These are phyloP conservation scores for Hypotaenidia philippensis DNA, from an alignment of 2,797 vertebrate genomes.

Conservation along the genomic window DNA sequence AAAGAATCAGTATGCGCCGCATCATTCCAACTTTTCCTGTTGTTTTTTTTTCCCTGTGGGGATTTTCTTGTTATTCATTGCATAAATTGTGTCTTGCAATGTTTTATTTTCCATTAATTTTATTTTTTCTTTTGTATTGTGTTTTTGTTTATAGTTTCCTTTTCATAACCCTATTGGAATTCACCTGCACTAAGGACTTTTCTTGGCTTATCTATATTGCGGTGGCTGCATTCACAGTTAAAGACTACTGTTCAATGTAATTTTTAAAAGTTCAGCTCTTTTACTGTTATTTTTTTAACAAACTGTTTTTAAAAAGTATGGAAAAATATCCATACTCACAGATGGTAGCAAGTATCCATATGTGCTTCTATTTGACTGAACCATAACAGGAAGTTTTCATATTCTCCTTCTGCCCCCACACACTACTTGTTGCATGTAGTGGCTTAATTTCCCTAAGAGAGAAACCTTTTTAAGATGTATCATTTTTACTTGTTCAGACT, in stretches of 20 bases:
- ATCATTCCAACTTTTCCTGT: not conserved
- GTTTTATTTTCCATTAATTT: not conserved
- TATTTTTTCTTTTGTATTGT: not conserved
- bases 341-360: slow-evolving; percentile 38
- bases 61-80: not conserved
- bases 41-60: not conserved
- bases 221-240: not conserved
- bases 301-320: not conserved
- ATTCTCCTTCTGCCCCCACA: not conserved
- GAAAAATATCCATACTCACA: not conserved
- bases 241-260: not conserved
- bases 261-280: not conserved
- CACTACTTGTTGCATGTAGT: slow-evolving; percentile 11
- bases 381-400: slow-evolving; percentile 42
- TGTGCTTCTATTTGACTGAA: slow-evolving; percentile 20
- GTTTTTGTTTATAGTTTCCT: not conserved
- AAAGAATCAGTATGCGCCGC: not conserved
- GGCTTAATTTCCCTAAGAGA: slow-evolving; percentile 42
- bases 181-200: not conserved
- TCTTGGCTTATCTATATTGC: not conserved
- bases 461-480: slow-evolving; percentile 47
- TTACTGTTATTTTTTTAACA: not conserved
- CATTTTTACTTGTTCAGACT: slow-evolving; percentile 33
- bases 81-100: not conserved
- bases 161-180: not conserved